These are phyloP conservation scores for Anniella stebbinsi DNA, from an alignment of 2,797 vertebrate genomes.

Conservation along the genomic window DNA sequence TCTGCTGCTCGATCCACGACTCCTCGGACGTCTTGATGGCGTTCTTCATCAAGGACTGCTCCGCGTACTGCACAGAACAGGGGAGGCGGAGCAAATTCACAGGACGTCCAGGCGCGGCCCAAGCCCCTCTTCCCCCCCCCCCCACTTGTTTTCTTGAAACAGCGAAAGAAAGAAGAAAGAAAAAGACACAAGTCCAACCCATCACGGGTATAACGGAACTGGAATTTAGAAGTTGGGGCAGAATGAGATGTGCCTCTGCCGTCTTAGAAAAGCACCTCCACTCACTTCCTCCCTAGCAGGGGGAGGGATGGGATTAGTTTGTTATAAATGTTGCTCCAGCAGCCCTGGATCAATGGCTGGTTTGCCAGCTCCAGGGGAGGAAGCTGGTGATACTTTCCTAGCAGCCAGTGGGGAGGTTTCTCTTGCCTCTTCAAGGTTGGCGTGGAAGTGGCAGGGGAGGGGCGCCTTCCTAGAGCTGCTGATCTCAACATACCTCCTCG, in stretches of 20 bases:
- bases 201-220: neutral
- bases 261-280: neutral
- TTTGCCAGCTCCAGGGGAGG: neutral
- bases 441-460: neutral
- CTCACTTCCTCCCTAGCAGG: neutral
- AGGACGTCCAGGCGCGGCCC: no score
- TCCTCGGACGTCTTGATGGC: conserved; percentile 97
- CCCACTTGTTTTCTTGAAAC: neutral
- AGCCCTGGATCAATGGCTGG: neutral
- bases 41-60: conserved; percentile 94
- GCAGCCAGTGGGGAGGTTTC: neutral
- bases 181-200: no score
- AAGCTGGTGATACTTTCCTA: neutral
- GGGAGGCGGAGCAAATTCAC: neutral
- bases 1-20: conserved; percentile 97
- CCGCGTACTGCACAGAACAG: conserved; percentile 83
- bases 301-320: no score
- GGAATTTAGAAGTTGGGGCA: neutral
- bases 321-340: neutral
- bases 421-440: neutral
- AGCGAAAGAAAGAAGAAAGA: neutral
- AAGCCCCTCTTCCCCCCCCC: no score
- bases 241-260: neutral
- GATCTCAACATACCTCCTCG: neutral
- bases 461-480: neutral